Evolutionary conservation across 2,888 invertebrate genomes (phyloP).

Genomic region (Heteromurus nitidus): DNA sequence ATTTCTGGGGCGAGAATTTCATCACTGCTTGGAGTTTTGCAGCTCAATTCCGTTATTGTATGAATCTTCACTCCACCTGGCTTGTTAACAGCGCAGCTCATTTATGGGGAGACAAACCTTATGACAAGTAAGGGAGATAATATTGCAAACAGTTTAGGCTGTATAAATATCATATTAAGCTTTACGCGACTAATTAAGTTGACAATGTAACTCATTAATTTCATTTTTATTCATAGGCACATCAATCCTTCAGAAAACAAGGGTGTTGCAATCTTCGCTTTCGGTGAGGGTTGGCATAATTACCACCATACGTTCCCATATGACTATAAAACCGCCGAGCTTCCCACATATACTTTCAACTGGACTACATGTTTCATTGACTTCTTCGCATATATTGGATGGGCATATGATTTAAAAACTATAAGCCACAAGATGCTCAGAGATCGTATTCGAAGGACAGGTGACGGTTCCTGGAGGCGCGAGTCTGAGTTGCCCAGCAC

Average conservation of each 20-base stretch:
- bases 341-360: conserved; percentile 76
- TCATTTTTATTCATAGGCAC: conserved; percentile 79
- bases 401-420: conserved; percentile 76
- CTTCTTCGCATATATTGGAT: conserved; percentile 76
- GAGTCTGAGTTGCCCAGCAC: conserved; percentile 13
- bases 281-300: conserved; percentile 91
- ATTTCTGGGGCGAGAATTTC: conserved; percentile 82
- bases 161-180: neutral
- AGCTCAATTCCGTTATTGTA: conserved; percentile 81
- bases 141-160: neutral
- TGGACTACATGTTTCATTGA: conserved; percentile 77
- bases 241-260: conserved; percentile 88
- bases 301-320: conserved; percentile 92
- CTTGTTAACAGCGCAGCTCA: conserved; percentile 89
- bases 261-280: conserved; percentile 82
- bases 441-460: conserved; percentile 75
- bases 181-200: neutral
- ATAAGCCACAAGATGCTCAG: conserved; percentile 75
- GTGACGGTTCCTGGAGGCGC: conserved; percentile 62
- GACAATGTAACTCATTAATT: no score
- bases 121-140: conserved; percentile 78
- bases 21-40: conserved; percentile 80
- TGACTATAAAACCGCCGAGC: conserved; percentile 79
- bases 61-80: conserved; percentile 83
- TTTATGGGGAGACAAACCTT: conserved; percentile 85